Evolutionary conservation across 2,113 vertebrate genomes (phyloP), one percentile per base, ranked within the genome.

Genomic region (Gorilla gorilla): DNA sequence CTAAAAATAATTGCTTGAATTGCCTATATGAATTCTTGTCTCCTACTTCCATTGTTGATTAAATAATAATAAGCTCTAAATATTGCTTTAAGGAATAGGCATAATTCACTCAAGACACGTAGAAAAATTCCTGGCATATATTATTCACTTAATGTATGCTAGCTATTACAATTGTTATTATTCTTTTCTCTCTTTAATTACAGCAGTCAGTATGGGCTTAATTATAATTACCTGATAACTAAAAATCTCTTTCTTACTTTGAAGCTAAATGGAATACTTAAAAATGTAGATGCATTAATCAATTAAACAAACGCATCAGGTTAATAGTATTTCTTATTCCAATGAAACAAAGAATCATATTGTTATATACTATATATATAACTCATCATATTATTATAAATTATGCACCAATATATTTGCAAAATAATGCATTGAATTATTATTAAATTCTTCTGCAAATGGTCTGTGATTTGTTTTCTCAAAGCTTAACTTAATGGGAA

Each of bases 351-450:
- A 79, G 38, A 66, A 75, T 89, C 73, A 70, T 68, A 90, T 57
- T 95, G 23, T 55, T 95, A 64, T 57, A 5, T 80, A 80, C 40
- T 96, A 89, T 81, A 64, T 43, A 85, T 59, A 61, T 57, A 90
- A 94, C 91, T 82, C 89, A 88, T 93, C 81, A 64, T 72, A 50
- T 88, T 97, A 78, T 81, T 95, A 52, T 87, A 95, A 97, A 90
- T 93, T 96, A 73, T 86, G 5, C 18, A 96, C 22, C 32, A 93
- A 59, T 85, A 85, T 55, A 93, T 78, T 94, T 95, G 18, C n/a
- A 89, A 95, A 97, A 80, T 84, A 93, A 55, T 92, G 10, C 64
- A 68, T 89, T 95, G 32, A 88, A 86, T 94, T 95, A 87, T 95
- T 81, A 73, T 76, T 68, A 92, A 93, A 94, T 92, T 75, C 40